Percentiles rank a stretch among this genome's conserved stretches.
phyloP scores from a whole-genome alignment of 2,888 invertebrate genomes.

The Rotaria magnacalcarata region DNA sequence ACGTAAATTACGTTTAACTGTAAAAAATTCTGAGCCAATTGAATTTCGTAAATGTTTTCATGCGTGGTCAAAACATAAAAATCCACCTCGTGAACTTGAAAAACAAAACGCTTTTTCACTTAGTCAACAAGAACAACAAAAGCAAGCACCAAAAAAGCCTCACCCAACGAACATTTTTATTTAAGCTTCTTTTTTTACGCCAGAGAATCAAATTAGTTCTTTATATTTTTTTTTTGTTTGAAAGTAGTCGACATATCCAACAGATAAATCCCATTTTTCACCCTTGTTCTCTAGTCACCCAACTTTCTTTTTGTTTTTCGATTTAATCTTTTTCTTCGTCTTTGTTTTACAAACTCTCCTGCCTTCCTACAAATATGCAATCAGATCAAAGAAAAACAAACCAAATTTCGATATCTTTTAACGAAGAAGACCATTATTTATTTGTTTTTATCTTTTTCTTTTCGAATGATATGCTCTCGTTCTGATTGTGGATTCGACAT shows the following conservation, averaged over 20 bases:
- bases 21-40: slow-evolving; percentile 90
- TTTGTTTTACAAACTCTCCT: background rate
- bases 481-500: background rate
- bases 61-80: slow-evolving; percentile 70
- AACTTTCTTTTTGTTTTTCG: background rate
- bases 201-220: slow-evolving; percentile 26
- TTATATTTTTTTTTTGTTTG: background rate
- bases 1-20: slow-evolving; percentile 83
- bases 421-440: background rate
- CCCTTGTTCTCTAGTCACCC: background rate
- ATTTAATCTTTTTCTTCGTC: background rate
- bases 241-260: background rate
- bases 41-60: slow-evolving; percentile 97
- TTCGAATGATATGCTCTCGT: background rate
- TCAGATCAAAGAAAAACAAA: background rate
- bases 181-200: background rate
- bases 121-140: background rate
- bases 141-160: slow-evolving; percentile 29
- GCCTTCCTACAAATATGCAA: background rate
- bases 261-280: background rate
- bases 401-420: background rate
- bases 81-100: slow-evolving; percentile 42
- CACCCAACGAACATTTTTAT: background rate
- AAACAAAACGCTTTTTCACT: slow-evolving; percentile 34
- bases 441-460: background rate